Evolutionary conservation across 2,113 vertebrate species (phyloP).

Genomic region (Rana temporaria): DNA sequence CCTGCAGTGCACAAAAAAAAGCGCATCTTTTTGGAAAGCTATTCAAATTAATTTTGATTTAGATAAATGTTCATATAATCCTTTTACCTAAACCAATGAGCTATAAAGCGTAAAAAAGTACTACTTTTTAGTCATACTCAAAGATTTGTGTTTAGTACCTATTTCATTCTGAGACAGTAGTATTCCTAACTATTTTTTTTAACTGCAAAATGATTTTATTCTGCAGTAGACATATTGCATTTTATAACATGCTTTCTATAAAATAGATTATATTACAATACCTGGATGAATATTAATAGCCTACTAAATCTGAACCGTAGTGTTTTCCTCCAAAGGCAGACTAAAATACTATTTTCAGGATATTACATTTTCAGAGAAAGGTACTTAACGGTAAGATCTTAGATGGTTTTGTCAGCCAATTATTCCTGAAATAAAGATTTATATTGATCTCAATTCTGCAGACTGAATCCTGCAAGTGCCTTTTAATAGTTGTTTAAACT

Average conservation of each 20-base stretch:
- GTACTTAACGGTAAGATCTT: conserved; percentile 34
- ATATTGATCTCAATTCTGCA: conserved; percentile 36
- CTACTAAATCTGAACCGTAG: conserved; percentile 23
- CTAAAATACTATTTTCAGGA: conserved; percentile 41
- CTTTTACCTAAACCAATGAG: too few species aligned
- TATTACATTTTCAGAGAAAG: conserved; percentile 43
- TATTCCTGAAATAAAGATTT: conserved; percentile 45
- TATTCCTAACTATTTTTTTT: neutral
- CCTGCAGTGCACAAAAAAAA: too few species aligned
- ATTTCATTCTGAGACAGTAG: neutral
- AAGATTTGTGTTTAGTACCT: neutral
- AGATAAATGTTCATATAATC: too few species aligned
- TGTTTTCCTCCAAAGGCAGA: conserved; percentile 27
- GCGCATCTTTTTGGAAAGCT: too few species aligned
- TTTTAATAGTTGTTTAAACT: conserved; percentile 28
- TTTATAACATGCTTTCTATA: conserved; percentile 27
- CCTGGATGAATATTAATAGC: conserved; percentile 38
- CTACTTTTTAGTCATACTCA: neutral
- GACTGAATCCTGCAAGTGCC: conserved; percentile 23
- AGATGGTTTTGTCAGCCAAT: conserved; percentile 25
- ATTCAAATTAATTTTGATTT: too few species aligned
- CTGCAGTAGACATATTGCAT: neutral
- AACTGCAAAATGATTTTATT: conserved; percentile 7
- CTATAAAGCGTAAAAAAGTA: neutral
- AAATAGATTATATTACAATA: conserved; percentile 30